Evolutionary conservation across 2,113 vertebrate genomes (phyloP).

Genomic region (Chelonoidis abingdonii): DNA sequence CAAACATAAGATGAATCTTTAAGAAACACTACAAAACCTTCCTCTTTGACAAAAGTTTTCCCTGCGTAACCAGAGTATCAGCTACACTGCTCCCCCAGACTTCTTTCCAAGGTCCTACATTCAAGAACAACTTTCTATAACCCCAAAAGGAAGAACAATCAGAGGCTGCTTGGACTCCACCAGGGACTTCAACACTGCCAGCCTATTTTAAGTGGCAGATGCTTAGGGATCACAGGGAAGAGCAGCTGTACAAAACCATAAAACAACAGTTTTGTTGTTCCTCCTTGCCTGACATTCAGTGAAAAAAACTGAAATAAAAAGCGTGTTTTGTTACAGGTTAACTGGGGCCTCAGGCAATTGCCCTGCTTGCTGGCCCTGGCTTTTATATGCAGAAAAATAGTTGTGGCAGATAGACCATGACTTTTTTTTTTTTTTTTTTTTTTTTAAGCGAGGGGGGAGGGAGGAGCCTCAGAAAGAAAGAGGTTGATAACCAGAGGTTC

Average conservation of each 20-base stretch:
- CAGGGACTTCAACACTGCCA: background rate
- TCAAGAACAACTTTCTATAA: background rate
- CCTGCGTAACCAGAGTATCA: background rate
- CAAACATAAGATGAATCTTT: background rate
- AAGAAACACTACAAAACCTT: background rate
- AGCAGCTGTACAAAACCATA: background rate
- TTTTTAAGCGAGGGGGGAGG: too few species aligned
- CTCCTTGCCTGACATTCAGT: background rate
- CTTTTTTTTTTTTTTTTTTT: too few species aligned
- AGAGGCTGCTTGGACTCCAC: background rate
- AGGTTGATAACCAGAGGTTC: too few species aligned
- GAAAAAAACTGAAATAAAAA: background rate
- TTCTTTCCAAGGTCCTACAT: background rate
- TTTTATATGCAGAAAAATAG: too few species aligned
- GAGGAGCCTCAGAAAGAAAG: too few species aligned
- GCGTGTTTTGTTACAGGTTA: background rate
- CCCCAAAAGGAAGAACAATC: background rate
- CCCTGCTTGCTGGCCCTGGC: too few species aligned
- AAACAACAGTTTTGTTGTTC: background rate
- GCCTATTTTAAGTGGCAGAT: background rate
- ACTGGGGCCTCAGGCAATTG: too few species aligned
- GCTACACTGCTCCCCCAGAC: background rate
- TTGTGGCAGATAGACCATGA: too few species aligned
- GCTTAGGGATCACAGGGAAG: accelerated
- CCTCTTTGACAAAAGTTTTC: background rate